These are phyloP conservation scores for Saccopteryx bilineata DNA, from an alignment of 2,113 vertebrate genomes.

Conservation along the genomic window DNA sequence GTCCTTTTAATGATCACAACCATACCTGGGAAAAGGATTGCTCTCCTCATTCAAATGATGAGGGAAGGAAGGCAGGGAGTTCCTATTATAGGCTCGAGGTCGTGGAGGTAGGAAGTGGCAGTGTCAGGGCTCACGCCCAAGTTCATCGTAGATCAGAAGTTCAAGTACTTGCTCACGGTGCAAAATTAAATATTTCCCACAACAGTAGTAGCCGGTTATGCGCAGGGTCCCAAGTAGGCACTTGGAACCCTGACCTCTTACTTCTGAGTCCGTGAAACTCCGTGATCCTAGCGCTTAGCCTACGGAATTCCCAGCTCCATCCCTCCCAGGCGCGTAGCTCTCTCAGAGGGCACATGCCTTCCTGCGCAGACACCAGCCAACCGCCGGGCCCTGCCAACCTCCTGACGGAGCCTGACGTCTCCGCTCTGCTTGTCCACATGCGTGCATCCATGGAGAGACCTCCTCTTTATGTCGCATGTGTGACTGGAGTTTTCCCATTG, in stretches of 20 bases:
- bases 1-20: neutral
- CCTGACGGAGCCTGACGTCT: neutral
- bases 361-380: neutral
- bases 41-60: neutral
- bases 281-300: neutral
- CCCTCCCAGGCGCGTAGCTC: fast-evolving
- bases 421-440: neutral
- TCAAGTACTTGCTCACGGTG: neutral
- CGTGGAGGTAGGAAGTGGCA: neutral
- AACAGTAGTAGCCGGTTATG: neutral
- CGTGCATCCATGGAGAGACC: fast-evolving
- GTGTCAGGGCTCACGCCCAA: neutral
- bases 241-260: neutral
- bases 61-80: neutral
- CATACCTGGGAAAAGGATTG: neutral
- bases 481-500: conserved; percentile 20
- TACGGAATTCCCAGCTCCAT: fast-evolving
- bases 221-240: neutral
- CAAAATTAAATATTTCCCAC: neutral
- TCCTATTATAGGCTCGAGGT: neutral
- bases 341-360: neutral
- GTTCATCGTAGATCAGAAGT: neutral
- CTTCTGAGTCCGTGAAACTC: neutral
- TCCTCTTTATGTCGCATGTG: neutral
- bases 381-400: neutral